Evolutionary conservation across 1,140 invertebrate genomes (phyloP), one percentile per base, ranked within the genome.

Genomic region (Bombus superbus): DNA sequence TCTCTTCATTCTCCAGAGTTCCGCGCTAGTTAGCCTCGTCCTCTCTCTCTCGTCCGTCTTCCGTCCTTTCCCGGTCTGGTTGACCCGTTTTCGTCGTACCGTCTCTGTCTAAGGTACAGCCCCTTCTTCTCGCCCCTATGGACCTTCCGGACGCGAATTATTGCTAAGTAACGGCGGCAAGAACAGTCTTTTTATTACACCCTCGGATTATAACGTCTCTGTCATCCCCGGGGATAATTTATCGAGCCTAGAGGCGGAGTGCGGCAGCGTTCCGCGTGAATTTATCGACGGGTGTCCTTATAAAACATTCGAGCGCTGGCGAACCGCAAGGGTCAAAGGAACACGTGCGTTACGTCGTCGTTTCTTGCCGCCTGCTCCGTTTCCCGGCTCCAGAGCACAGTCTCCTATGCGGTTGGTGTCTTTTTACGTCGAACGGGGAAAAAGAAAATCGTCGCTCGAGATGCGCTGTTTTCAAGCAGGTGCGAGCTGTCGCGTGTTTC

Each of bases 131-230:
- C 71, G 42, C 73, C 80, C 28, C 38, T 3, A 6, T 28, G 62
- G 64, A 80, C 59, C 62, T 57, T 78, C 77, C 81, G 77, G 68
- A n/a, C 83, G 86, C 87, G 86, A 91, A 91, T 91, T 90, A 90
- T 90, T 89, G 89, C 88, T 78, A 88, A 89, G 86, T 91, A 89
- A 87, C 86, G 85, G 62, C 71, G 73, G 57, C 72, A 44, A 59
- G 73, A 68, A 38, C 69, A 47, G 82, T 83, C 86, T 91, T 86
- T 90, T 91, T 91, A 90, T 92, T 89, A 86, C 77, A 81, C 57
- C 81, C 75, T 83, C 57, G 86, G 91, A 92, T 92, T 92, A 92
- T 91, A 92, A 92, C 86, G 92, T 92, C 91, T 90, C 83, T 88
- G 92, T 92, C 91, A 92, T 92, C 89, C 92, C 87, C 44, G 64